phyloP scores from a whole-genome alignment of 2,888 invertebrate species.

The Torymus auratus region DNA sequence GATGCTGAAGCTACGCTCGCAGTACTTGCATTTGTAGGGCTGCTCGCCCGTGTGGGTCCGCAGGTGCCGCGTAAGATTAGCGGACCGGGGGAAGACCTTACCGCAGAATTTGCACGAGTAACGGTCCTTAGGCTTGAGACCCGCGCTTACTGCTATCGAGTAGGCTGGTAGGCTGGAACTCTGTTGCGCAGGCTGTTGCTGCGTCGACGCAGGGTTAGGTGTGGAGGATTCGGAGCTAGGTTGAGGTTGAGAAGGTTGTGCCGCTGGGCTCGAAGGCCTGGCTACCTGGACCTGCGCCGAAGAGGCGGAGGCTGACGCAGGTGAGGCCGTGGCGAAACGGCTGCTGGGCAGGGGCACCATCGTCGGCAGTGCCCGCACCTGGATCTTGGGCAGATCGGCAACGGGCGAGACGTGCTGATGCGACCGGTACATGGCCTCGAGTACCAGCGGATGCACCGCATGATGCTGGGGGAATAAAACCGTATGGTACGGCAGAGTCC shows the following conservation, averaged over 20 bases:
- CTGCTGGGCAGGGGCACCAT: constrained; percentile 72
- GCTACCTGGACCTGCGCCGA: constrained; percentile 61
- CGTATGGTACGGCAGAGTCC: constrained; percentile 70
- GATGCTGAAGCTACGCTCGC: constrained; percentile 98
- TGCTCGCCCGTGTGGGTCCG: constrained; percentile 99
- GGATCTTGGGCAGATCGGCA: constrained; percentile 79
- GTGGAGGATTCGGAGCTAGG: too few relatives aligned
- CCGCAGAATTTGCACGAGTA: constrained; percentile 99
- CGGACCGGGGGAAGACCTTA: constrained; percentile 97
- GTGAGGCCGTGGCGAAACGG: constrained; percentile 68
- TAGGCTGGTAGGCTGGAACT: constrained; percentile 63
- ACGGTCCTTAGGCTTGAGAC: constrained; percentile 88
- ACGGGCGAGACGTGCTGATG: constrained; percentile 74
- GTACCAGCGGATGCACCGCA: constrained; percentile 83
- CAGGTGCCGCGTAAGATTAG: constrained; percentile 96
- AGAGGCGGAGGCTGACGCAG: constrained; percentile 49
- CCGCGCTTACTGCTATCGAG: constrained; percentile 71
- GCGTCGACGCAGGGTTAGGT: constrained; percentile 61
- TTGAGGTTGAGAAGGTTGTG: too few relatives aligned
- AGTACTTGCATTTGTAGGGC: constrained; percentile 98
- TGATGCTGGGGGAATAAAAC: constrained; percentile 74
- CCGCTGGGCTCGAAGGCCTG: constrained; percentile 57
- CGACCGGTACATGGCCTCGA: constrained; percentile 84
- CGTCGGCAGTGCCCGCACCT: constrained; percentile 74
- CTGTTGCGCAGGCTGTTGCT: constrained; percentile 59